A percentile compares a stretch with the other conserved stretches of the same genome.
Conservation (phyloP, 2,797 vertebrate genomes). For the Parauchenoglanis ngamensis region DNA sequence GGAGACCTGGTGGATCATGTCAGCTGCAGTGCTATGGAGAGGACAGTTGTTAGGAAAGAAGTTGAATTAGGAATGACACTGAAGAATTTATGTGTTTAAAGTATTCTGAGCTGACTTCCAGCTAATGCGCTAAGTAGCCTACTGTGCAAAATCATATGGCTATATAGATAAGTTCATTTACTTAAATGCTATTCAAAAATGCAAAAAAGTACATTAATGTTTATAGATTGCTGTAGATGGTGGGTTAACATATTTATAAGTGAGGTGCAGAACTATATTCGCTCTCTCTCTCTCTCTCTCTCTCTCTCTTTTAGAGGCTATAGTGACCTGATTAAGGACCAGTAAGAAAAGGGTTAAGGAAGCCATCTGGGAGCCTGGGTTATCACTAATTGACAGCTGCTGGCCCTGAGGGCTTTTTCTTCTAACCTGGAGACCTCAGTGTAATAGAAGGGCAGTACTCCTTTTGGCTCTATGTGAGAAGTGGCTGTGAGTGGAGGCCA, state of each 20-base stretch:
- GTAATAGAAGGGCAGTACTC: constrained; percentile 91
- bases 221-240: background rate
- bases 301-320: constrained; percentile 87
- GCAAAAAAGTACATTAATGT: background rate
- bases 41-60: background rate
- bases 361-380: constrained; percentile 79
- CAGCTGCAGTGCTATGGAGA: background rate
- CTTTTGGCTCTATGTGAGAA: constrained; percentile 77
- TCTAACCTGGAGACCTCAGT: constrained; percentile 89
- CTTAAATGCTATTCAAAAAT: background rate
- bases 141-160: background rate
- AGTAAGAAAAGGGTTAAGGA: constrained; percentile 74
- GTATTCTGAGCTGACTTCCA: background rate
- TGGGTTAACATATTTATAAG: background rate
- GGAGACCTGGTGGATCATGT: background rate
- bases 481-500: constrained; percentile 72
- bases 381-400: constrained; percentile 99
- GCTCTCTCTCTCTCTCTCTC: constrained; percentile 38
- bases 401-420: constrained; percentile 92
- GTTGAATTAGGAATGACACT: background rate
- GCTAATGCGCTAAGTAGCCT: background rate
- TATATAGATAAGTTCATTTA: background rate
- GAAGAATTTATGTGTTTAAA: no score
- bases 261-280: background rate
- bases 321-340: constrained; percentile 85